Base-by-base conservation (phyloP, 37 sponge, comb jelly and placozoan species). In the Mnemiopsis leidyi region DNA sequence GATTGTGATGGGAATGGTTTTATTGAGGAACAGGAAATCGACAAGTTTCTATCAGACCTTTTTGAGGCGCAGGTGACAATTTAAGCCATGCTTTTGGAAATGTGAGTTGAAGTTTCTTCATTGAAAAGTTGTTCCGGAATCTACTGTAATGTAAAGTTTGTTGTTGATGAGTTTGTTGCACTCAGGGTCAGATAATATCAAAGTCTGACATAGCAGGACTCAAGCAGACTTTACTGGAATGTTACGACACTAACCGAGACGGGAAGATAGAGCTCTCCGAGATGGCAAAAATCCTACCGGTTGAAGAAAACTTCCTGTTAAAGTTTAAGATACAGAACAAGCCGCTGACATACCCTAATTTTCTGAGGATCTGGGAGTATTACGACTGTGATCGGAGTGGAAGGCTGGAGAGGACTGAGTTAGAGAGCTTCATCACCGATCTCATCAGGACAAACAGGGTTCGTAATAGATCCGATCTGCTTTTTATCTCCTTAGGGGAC, bases 291-390 rank as follows among this genome's bases (percentile, higher is more conserved):
- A 79, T 79, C 29, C 82, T 79, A 5, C 82, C 82, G 1, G 82
- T 79, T 13, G 82, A 79, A 36, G 82, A 79, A 29, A 79, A 79
- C 82, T 79, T 79, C 21, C 82, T 79, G 36, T 37, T 79, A 5
- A 79, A 79, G 38, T 79, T 79, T 21, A 31, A 35, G 82, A 79
- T 79, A 20, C 36, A 28, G 1, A 31, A 79, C 37, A 16, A 21
- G 21, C 82, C 82, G 36, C 82, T 79, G 23, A 79, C 82, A 1
- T 79, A 33, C 82, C 37, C 82, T 23, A 79, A 79, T 23, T 79
- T 79, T 29, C 82, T 79, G 23, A 23, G 82, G 21, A 79, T 79
- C 35, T 79, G 82, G 82, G 82, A 79, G 82, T 79, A 79, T 33
- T 79, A 79, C 37, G 82, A 79, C 36, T 7, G 36, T 32, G 82